These are phyloP conservation scores for Pterostichus niger DNA, from an alignment of 2,888 invertebrate species.

Conservation along the genomic window DNA sequence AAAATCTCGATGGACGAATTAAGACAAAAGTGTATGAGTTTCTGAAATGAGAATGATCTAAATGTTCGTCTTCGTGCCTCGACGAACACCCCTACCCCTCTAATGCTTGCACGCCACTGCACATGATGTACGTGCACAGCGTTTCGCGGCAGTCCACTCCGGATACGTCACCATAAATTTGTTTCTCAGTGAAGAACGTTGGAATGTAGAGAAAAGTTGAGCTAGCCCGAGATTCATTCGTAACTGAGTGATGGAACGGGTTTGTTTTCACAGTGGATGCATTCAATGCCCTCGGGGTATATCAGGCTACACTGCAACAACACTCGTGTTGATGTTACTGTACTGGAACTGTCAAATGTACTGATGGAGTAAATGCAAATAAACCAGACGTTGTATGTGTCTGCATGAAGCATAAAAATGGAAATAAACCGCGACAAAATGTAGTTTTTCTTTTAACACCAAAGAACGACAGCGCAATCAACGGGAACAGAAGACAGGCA, in stretches of 20 bases:
- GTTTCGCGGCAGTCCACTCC: slow-evolving; percentile 53
- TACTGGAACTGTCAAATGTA: slow-evolving; percentile 27
- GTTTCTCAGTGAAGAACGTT: slow-evolving; percentile 52
- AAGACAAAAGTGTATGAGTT: no score
- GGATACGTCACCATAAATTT: slow-evolving; percentile 62
- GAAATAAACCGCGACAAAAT: neutral
- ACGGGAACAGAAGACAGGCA: no score
- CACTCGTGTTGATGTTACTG: slow-evolving; percentile 27
- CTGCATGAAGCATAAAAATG: neutral
- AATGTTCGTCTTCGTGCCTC: slow-evolving; percentile 16
- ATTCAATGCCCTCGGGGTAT: slow-evolving; percentile 35
- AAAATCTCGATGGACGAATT: no score
- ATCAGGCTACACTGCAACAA: slow-evolving; percentile 30
- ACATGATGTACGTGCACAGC: slow-evolving; percentile 47
- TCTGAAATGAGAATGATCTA: no score
- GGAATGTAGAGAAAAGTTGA: slow-evolving; percentile 44
- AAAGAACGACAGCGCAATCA: no score
- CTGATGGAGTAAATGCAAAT: slow-evolving; percentile 21
- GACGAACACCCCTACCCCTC: slow-evolving; percentile 2
- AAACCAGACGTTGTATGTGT: no score
- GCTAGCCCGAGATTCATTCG: slow-evolving; percentile 43
- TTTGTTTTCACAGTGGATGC: slow-evolving; percentile 44
- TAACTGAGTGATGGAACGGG: slow-evolving; percentile 38
- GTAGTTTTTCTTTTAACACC: neutral
- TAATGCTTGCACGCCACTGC: neutral